Percentiles rank a stretch among this genome's conserved stretches.
Evolutionary conservation across 2,113 vertebrate species (phyloP).

Genomic region (Perca flavescens): DNA sequence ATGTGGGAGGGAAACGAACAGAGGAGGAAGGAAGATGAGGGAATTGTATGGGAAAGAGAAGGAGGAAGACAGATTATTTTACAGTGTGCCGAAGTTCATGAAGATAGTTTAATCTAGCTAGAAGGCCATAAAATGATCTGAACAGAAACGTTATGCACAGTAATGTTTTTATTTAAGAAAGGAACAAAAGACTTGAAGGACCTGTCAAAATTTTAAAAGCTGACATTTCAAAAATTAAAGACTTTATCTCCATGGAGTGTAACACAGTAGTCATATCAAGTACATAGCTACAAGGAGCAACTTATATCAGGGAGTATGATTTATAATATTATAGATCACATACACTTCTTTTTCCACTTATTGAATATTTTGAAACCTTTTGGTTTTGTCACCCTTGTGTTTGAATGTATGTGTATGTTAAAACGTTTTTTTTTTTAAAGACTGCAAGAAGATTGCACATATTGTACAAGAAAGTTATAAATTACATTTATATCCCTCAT

Average conservation of each 20-base stretch:
- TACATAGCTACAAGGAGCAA: slow-evolving; percentile 27
- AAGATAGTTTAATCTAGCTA: slow-evolving; percentile 50
- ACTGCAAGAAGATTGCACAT: slow-evolving; percentile 19
- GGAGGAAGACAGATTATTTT: slow-evolving; percentile 50
- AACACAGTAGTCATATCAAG: slow-evolving; percentile 19
- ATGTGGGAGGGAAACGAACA: slow-evolving; percentile 49
- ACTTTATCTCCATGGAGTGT: slow-evolving; percentile 21
- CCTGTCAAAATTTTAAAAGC: slow-evolving; percentile 1
- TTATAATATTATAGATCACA: slow-evolving; percentile 1
- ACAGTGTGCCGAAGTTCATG: slow-evolving; percentile 43
- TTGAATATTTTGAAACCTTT: slow-evolving; percentile 27
- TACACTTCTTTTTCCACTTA: slow-evolving; percentile 9
- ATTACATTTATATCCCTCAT: slow-evolving; percentile 2
- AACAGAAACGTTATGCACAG: not conserved
- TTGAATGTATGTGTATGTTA: slow-evolving; percentile 27
- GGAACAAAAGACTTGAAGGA: slow-evolving; percentile 24
- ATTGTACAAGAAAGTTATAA: slow-evolving; percentile 5
- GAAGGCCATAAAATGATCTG: not conserved
- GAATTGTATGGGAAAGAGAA: slow-evolving; percentile 58
- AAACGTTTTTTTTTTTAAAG: slow-evolving; percentile 16
- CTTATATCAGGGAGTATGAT: slow-evolving; percentile 55
- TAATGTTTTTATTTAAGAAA: slow-evolving; percentile 2
- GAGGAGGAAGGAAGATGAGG: slow-evolving; percentile 46
- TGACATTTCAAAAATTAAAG: slow-evolving; percentile 23
- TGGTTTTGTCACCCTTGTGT: slow-evolving; percentile 1